Evolutionary conservation across 2,113 vertebrate species (phyloP), one percentile per base, ranked within the genome.

Genomic region (Sinocyclocheilus rhinocerous): DNA sequence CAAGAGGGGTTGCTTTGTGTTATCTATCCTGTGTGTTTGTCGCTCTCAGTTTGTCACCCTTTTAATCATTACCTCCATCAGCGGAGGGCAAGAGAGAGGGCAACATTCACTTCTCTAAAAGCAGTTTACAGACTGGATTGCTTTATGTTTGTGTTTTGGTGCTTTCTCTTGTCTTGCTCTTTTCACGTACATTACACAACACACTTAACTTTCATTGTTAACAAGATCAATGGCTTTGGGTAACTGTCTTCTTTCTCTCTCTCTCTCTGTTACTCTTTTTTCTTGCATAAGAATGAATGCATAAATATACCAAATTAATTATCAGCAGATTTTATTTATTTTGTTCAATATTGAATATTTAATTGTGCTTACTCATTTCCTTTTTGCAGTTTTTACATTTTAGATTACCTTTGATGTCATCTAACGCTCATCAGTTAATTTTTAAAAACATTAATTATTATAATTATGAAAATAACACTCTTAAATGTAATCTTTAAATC

Each of bases 1-100:
- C 55, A 50, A 45, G 26, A 50, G 67, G 65, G 67, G 26, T 57
- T 84, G 50, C 39, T 78, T 83, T 83, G 42, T 72, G 79, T 67
- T 85, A 83, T 76, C 59, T 70, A 77, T 83, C 78, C 61, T 76
- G 73, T 83, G 82, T 89, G 85, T 83, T 83, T 83, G 81, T 83
- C 50, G 8, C 81, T 52, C 67, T 83, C 33, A 11, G 13, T 10
- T 33, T 83, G 67, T 42, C 48, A 33, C 20, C 69, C 33, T 83
- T 83, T 83, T 83, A 57, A 70, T 73, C 67, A 73, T 83, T 72
- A 72, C 48, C 67, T 55, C 26, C 67, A 72, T 72, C 48, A 73
- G 48, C 11, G 18, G 29, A 57, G 65, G 81, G 16, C 22, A 55
- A 59, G 33, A 24, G 67, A 83, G 81, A 59, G n/a, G n/a, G n/a